phyloP scores from a whole-genome alignment of 2,113 vertebrate genomes.

The Heterotis niloticus region DNA sequence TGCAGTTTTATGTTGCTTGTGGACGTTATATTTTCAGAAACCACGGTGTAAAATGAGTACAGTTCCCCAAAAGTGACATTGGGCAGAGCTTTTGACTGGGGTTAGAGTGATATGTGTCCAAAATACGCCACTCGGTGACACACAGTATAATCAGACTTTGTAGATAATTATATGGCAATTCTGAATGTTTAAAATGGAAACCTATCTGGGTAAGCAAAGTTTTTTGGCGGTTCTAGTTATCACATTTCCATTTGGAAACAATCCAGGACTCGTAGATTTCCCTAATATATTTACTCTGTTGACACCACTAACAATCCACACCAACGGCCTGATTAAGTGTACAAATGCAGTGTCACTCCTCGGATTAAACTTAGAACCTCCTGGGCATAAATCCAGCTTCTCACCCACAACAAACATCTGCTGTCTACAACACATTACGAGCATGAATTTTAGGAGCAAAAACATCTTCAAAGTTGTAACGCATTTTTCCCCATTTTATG shows the following conservation, averaged over 20 bases:
- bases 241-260: conserved; percentile 5
- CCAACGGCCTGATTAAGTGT: neutral
- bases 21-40: neutral
- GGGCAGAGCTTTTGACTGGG: neutral
- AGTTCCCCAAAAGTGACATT: neutral
- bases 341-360: neutral
- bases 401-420: too few relatives aligned
- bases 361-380: too few relatives aligned
- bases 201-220: too few relatives aligned
- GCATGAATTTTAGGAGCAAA: too few relatives aligned
- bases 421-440: too few relatives aligned
- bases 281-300: neutral
- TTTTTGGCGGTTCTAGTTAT: neutral
- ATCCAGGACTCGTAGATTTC: neutral
- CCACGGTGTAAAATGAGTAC: neutral
- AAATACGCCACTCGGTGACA: neutral
- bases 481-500: too few relatives aligned
- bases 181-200: neutral
- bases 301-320: conserved; percentile 4
- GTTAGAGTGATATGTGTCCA: neutral
- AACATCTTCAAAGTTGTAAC: too few relatives aligned
- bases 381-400: neutral
- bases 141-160: neutral
- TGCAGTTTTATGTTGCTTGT: neutral
- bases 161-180: neutral